Conservation (phyloP, 2,113 vertebrate species). For the Isurus oxyrinchus region DNA sequence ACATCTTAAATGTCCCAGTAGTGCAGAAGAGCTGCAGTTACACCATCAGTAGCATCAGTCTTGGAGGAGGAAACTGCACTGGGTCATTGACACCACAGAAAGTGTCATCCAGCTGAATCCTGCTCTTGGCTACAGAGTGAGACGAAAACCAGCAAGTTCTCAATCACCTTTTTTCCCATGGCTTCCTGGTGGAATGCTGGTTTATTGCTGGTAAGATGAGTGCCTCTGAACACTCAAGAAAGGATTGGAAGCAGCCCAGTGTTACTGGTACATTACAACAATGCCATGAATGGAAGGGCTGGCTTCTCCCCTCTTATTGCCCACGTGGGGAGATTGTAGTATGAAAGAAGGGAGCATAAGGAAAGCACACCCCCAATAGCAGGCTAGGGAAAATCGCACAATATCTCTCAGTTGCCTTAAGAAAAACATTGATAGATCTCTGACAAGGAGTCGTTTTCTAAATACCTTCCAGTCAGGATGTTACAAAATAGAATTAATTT, state of each 20-base stretch:
- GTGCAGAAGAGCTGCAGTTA: neutral
- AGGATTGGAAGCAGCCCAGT: neutral
- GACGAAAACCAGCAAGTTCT: neutral
- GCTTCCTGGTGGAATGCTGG: neutral
- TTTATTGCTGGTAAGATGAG: neutral
- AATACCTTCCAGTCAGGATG: neutral
- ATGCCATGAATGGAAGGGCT: neutral
- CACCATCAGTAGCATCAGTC: neutral
- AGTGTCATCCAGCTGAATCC: neutral
- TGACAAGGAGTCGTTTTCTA: neutral
- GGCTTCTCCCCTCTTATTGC: neutral
- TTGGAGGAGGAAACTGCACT: neutral
- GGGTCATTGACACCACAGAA: neutral
- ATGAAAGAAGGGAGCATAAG: neutral
- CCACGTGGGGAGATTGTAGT: neutral
- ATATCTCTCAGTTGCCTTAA: neutral
- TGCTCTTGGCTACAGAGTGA: neutral
- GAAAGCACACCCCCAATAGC: neutral
- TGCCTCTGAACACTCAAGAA: neutral
- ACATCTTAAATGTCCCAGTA: neutral
- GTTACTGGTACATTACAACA: neutral
- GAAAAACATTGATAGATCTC: neutral
- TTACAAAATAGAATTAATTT: neutral
- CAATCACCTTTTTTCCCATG: neutral
- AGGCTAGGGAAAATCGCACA: neutral